These are phyloP conservation scores for Phenacoccus solenopsis DNA, from an alignment of 1,140 invertebrate genomes.

Conservation along the genomic window DNA sequence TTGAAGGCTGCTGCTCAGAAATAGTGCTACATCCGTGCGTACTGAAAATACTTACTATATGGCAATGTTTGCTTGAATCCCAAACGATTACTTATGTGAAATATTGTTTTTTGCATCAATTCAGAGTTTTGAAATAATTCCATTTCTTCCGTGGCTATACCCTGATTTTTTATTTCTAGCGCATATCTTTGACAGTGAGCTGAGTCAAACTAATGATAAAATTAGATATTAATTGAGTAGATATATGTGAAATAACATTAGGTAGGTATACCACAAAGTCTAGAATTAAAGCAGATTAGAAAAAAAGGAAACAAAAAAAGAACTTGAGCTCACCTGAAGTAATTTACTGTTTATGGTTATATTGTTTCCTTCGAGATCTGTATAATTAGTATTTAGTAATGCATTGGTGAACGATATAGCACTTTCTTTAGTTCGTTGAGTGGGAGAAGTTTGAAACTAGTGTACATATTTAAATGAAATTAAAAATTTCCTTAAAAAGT, in stretches of 20 bases:
- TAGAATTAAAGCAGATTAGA: too few relatives aligned
- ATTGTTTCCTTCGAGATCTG: not conserved
- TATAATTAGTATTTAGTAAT: constrained; percentile 11
- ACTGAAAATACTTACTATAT: constrained; percentile 24
- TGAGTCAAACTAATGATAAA: not conserved
- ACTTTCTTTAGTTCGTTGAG: constrained; percentile 23
- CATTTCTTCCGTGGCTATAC: constrained; percentile 14
- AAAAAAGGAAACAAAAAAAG: too few relatives aligned
- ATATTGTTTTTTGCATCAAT: constrained; percentile 21
- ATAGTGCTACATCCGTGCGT: too few relatives aligned
- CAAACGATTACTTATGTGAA: constrained; percentile 24
- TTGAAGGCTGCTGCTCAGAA: too few relatives aligned
- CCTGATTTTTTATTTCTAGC: not conserved
- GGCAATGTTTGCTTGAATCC: constrained; percentile 27
- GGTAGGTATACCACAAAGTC: too few relatives aligned
- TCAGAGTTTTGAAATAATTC: constrained; percentile 21
- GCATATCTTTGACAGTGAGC: not conserved
- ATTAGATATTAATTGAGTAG: not conserved
- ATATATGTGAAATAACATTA: too few relatives aligned
- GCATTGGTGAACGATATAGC: constrained; percentile 22
- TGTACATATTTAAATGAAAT: not conserved
- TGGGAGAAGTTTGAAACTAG: constrained; percentile 20
- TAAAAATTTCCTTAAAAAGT: not conserved
- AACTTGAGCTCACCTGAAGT: not conserved
- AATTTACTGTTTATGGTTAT: not conserved